A percentile compares a stretch with the other conserved stretches of the same genome.
Conservation (phyloP, 2,797 vertebrate species). For the Propithecus perrieri region DNA sequence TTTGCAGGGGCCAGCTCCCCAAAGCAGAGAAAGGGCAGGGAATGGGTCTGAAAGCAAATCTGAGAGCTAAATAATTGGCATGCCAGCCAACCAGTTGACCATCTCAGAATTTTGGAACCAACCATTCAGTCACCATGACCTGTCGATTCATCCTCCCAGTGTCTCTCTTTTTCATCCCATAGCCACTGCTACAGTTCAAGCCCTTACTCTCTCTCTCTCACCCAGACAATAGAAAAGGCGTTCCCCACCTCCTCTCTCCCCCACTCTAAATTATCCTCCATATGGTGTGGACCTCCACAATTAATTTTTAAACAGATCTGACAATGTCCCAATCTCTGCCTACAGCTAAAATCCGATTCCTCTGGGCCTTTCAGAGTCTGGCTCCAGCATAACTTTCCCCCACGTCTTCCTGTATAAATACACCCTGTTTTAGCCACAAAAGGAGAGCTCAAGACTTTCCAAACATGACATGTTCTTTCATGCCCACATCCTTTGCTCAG, state of each 20-base stretch:
- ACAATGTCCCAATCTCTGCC: neutral
- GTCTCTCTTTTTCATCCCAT: neutral
- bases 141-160: neutral
- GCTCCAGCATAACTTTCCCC: neutral
- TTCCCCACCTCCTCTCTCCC: neutral
- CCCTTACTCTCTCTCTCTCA: neutral
- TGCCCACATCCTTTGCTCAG: neutral
- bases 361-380: neutral
- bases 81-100: neutral
- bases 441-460: neutral
- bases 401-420: slow-evolving; percentile 9
- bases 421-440: slow-evolving; percentile 20
- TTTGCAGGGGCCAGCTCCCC: neutral
- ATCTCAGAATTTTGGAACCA: neutral
- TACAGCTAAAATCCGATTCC: neutral
- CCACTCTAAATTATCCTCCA: neutral
- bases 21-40: neutral
- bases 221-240: neutral
- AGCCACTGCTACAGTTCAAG: neutral
- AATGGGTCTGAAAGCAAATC: neutral
- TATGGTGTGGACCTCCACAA: neutral
- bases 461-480: slow-evolving; percentile 33
- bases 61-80: neutral
- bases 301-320: neutral
- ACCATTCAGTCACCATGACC: neutral